These are phyloP conservation scores for Dascyllus trimaculatus DNA, from an alignment of 2,113 vertebrate genomes.

Conservation along the genomic window DNA sequence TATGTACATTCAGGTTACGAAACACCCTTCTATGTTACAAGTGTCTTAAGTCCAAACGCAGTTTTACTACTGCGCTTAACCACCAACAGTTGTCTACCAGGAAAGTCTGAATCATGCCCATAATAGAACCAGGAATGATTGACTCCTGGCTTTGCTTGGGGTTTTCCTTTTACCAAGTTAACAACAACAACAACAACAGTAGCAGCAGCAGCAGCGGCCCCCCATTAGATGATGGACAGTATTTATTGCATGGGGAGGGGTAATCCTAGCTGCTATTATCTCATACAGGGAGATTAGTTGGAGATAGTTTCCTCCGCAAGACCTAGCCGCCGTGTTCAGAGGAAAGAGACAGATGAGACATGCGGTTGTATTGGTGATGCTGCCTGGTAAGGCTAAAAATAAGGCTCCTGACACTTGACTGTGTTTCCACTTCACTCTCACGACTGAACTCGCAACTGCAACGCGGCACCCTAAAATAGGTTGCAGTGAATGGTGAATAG, in stretches of 20 bases:
- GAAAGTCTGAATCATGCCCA: slow-evolving; percentile 70
- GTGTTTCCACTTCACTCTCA: slow-evolving; percentile 86
- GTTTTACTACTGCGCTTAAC: slow-evolving; percentile 49
- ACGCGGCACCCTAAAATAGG: slow-evolving; percentile 81
- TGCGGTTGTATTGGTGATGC: slow-evolving; percentile 80
- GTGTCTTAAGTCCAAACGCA: slow-evolving; percentile 13
- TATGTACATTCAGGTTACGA: slow-evolving; percentile 19
- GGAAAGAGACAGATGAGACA: slow-evolving; percentile 70
- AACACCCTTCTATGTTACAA: slow-evolving; percentile 12
- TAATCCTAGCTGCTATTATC: slow-evolving; percentile 70
- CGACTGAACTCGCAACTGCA: slow-evolving; percentile 75
- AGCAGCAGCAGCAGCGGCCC: slow-evolving; percentile 2
- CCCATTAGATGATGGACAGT: slow-evolving; percentile 45
- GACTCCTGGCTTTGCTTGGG: slow-evolving; percentile 65
- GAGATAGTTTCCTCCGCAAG: slow-evolving; percentile 68
- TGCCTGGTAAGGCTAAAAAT: slow-evolving; percentile 83
- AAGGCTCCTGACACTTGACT: slow-evolving; percentile 81
- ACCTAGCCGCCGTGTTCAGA: slow-evolving; percentile 50
- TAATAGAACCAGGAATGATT: slow-evolving; percentile 62
- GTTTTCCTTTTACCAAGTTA: slow-evolving; percentile 68
- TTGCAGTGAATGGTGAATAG: slow-evolving; percentile 70
- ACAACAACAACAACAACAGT: slow-evolving; percentile 59
- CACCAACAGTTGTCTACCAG: slow-evolving; percentile 61
- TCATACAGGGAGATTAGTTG: slow-evolving; percentile 59
- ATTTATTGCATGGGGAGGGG: slow-evolving; percentile 42